Percentiles rank a stretch among this genome's conserved stretches.
phyloP scores from a whole-genome alignment of 37 sponge, comb jelly and placozoan species.

The Aplysina aerophoba region DNA sequence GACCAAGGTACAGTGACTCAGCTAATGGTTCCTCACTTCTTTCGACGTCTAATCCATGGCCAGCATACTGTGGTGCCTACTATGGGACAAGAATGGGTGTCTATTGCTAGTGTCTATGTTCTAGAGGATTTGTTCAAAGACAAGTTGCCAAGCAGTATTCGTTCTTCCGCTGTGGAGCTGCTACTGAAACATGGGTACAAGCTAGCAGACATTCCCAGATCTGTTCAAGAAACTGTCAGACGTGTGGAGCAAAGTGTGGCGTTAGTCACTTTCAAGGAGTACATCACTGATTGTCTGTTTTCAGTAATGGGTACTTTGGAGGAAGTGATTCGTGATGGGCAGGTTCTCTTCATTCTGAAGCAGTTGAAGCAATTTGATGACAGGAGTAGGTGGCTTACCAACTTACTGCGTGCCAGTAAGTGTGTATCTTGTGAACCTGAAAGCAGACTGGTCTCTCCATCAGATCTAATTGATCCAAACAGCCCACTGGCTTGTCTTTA shows the following conservation, averaged over 20 bases:
- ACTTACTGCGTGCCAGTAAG: neutral
- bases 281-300: conserved; percentile 32
- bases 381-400: neutral
- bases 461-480: conserved; percentile 46
- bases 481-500: conserved; percentile 35
- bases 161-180: conserved; percentile 13
- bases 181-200: conserved; percentile 20
- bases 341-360: conserved; percentile 19
- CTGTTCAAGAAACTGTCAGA: conserved; percentile 1
- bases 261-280: conserved; percentile 28
- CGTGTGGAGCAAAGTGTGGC: neutral
- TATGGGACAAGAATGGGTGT: conserved; percentile 32
- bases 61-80: neutral
- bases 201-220: conserved; percentile 19
- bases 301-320: conserved; percentile 16
- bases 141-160: neutral
- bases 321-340: neutral
- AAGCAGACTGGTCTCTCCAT: conserved; percentile 18
- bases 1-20: neutral
- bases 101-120: neutral
- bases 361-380: neutral
- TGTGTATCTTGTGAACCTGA: conserved; percentile 62
- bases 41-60: neutral
- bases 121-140: neutral
- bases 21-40: neutral